Evolutionary conservation across 2,113 vertebrate genomes (phyloP).

Genomic region (Scortum barcoo): DNA sequence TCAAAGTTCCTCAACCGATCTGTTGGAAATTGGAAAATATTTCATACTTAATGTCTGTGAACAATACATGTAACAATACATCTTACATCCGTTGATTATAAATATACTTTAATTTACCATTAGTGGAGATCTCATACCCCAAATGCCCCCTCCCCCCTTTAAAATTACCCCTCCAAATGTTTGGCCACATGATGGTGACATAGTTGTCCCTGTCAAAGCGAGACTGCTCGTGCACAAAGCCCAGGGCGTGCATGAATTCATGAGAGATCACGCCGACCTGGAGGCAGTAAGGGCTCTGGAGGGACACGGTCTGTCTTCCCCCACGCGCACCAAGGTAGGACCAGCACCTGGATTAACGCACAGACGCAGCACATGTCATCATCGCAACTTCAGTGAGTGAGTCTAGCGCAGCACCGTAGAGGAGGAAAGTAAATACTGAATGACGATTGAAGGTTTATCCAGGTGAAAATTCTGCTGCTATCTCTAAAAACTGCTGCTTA

Average conservation of each 20-base stretch:
- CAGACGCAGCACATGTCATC: background rate
- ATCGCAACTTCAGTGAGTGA: background rate
- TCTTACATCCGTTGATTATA: no score
- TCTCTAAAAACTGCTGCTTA: background rate
- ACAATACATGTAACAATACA: no score
- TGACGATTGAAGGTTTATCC: background rate
- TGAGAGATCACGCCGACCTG: constrained; percentile 78
- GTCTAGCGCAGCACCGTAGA: background rate
- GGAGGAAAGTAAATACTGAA: background rate
- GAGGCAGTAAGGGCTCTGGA: constrained; percentile 75
- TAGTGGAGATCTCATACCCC: constrained; percentile 1
- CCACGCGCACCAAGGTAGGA: constrained; percentile 84
- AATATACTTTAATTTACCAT: background rate
- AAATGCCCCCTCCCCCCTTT: constrained; percentile 24
- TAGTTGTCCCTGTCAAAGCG: constrained; percentile 79
- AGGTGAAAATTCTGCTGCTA: background rate
- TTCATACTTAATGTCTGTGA: background rate
- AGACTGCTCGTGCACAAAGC: constrained; percentile 83
- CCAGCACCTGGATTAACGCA: constrained; percentile 81
- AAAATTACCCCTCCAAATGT: constrained; percentile 83
- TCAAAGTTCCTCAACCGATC: constrained; percentile 85
- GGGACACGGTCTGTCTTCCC: constrained; percentile 81
- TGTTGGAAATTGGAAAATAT: constrained; percentile 53
- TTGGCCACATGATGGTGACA: constrained; percentile 80
- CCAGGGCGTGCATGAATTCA: constrained; percentile 79